Conservation (phyloP, 2,113 vertebrate genomes). For the Chaetura pelagica region DNA sequence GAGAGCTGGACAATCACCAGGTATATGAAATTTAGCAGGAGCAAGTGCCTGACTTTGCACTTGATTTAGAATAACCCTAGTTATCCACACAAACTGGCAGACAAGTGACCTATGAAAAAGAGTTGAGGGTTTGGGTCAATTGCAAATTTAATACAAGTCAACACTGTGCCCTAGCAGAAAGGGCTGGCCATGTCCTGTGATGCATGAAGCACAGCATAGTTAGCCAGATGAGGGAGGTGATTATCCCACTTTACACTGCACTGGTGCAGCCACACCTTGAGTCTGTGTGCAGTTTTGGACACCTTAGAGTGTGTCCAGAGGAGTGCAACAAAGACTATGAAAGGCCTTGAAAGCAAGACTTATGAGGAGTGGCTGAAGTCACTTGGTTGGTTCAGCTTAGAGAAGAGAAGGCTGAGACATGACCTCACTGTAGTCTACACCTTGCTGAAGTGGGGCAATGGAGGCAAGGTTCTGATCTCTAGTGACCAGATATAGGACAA, state of each 20-base stretch:
- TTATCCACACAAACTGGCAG: background rate
- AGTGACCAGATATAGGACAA: background rate
- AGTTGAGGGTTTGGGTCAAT: background rate
- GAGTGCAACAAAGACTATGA: background rate
- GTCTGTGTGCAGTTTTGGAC: background rate
- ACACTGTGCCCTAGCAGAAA: background rate
- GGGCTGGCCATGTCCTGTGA: too few relatives aligned
- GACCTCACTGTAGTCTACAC: background rate
- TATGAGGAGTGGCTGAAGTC: background rate
- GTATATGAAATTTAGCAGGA: background rate
- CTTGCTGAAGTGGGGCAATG: background rate
- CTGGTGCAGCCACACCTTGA: too few relatives aligned
- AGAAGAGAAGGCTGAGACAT: background rate
- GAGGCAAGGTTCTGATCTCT: background rate
- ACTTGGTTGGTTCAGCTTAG: background rate
- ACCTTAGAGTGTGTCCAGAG: too few relatives aligned
- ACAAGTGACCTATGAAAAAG: background rate
- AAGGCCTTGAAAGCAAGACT: background rate
- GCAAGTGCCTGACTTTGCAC: background rate
- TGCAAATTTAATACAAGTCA: background rate
- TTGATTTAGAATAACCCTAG: background rate
- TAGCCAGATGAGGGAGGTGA: too few relatives aligned
- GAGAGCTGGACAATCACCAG: background rate
- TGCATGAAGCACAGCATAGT: too few relatives aligned
- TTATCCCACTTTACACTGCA: too few relatives aligned